Evolutionary conservation across 1,140 invertebrate genomes (phyloP), one percentile per base, ranked within the genome.

Genomic region (Drosophila fuyamai): DNA sequence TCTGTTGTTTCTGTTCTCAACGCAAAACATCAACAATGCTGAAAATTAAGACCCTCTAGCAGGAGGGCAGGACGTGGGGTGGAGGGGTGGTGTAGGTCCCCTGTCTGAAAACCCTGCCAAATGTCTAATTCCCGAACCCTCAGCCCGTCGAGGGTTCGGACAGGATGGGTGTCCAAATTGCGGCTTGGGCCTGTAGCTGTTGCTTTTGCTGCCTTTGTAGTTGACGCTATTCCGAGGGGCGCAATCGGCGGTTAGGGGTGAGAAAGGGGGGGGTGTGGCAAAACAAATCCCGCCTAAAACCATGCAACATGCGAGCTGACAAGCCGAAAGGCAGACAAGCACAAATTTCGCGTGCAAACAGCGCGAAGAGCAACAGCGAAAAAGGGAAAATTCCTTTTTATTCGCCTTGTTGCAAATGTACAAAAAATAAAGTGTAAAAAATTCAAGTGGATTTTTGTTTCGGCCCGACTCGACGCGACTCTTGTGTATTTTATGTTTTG

Each of bases 371-470:
- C 44, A 43, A 50, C 63, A 35, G 63, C n/a, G 41, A 29, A 35
- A 35, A 16, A 41, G 38, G 61, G 63, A 35, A 63, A 68, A 67
- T 68, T 68, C 61, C 61, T 16, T 54, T 68, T 68, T 68, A 55
- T 51, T 74, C 56, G 50, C 50, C 50, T 58, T 53, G 59, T 66
- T 72, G 81, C 44, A 81, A 84, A 84, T 88, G 79, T 86, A 88
- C 77, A 88, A 75, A 78, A 88, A 84, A 88, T 84, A 88, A 80
- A 89, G 85, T 89, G 84, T 89, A 88, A 84, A 88, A 88, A 88
- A 88, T 89, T 90, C 84, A 89, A 88, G 84, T 89, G 84, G 85
- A 88, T 89, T 89, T 89, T 89, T 83, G 82, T 85, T 79, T 79
- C 58, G 59, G 43, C 73, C 59, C 51, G 55, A 41, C 67, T 71